A percentile compares a stretch with the other conserved stretches of the same genome.
Evolutionary conservation across 2,888 invertebrate species (phyloP).

Genomic region (Dolichomitus sp.): DNA sequence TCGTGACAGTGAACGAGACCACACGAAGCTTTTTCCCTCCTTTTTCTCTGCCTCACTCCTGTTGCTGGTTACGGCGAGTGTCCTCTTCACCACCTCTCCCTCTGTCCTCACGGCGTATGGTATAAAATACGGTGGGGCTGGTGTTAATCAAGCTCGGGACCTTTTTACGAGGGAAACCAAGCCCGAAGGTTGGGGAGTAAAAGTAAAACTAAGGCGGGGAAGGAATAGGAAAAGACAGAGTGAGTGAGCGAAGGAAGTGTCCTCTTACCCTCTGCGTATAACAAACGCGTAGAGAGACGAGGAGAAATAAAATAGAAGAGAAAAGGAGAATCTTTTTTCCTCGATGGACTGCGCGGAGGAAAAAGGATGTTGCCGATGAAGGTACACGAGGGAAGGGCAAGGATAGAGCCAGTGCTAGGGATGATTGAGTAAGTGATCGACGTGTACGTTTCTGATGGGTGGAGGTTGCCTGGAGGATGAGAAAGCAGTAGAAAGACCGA

Average conservation of each 20-base stretch:
- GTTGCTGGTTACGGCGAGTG: conserved; percentile 4
- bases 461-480: conserved; percentile 31
- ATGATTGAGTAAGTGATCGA: conserved; percentile 81
- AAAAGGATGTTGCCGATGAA: conserved; percentile 30
- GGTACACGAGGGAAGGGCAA: conserved; percentile 38
- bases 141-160: conserved; percentile 76
- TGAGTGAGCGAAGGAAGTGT: conserved; percentile 59
- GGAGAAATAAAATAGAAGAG: background rate
- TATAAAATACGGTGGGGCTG: conserved; percentile 65
- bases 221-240: conserved; percentile 23
- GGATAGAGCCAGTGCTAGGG: conserved; percentile 60
- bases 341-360: background rate
- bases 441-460: conserved; percentile 56
- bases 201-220: conserved; percentile 42
- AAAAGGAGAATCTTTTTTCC: background rate
- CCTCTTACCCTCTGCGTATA: conserved; percentile 14
- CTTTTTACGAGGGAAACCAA: conserved; percentile 74
- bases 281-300: conserved; percentile 9
- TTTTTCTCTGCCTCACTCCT: conserved; percentile 36
- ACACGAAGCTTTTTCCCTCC: conserved; percentile 24
- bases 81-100: conserved; percentile 14
- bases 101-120: conserved; percentile 32
- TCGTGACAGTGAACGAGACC: conserved; percentile 39
- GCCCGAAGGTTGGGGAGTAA: conserved; percentile 50
- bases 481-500: conserved; percentile 25